Base-by-base conservation (phyloP, 2,888 invertebrate species). In the Belgica antarctica region DNA sequence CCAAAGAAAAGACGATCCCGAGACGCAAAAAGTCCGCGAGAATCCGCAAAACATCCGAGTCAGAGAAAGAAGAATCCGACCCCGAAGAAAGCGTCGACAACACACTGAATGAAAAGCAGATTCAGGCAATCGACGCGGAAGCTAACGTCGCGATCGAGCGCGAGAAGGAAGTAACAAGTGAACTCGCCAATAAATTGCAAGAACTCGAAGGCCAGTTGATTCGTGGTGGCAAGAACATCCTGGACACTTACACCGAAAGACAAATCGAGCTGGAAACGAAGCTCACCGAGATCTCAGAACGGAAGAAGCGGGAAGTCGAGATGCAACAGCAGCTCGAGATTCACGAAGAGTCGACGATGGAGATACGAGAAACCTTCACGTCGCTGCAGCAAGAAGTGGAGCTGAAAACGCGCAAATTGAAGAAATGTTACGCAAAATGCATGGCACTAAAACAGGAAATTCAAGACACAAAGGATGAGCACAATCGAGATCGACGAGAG, bases 321-420 rank as follows among this genome's bases (percentile, higher is more conserved):
- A 96, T 98, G 87, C 90, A 93, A 76, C 95, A 96, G 80, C 88
- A 90, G 77, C 83, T 99, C 68, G 96, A 98, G 76, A 83, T 92
- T 75, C 93, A 97, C 78, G 97, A 99, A 78, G 93, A 97, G 78
- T 92, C 90, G 15, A 92, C 95, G 12, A 83, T 90, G 62, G 96
- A 93, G 76, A 88, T 98, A 70, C 89, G 91, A 71, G 93, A 91
- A 76, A 96, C 95, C 0, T 97, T 93, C 77, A 87, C 92, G 7
- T 92, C 90, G 65, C 82, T 99, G 71, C 95, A 96, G 77, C 96
- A 96, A 78, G 97, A 98, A 81, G 96, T 98, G 1, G 98, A 99
- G 77, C 88, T 94, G 71, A 99, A 98, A 80, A 92, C 96, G 24
- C 92, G 90, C 75, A 82, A 96, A 79, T 80, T 97, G 70, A 93